phyloP scores from a whole-genome alignment of 2,888 invertebrate genomes.

The Heteropelma amictum region DNA sequence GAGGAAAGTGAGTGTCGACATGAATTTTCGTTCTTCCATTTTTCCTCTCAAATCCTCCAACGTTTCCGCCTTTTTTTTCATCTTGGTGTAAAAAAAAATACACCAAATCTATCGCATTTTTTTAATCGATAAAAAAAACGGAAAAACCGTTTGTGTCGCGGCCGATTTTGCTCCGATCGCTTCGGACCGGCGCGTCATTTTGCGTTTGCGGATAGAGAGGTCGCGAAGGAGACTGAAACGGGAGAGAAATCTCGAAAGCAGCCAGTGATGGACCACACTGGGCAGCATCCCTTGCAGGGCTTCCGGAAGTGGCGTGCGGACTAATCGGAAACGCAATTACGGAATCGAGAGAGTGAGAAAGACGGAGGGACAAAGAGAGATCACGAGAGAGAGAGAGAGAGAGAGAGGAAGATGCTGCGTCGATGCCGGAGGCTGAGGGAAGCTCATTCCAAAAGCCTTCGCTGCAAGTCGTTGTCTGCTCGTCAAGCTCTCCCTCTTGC shows the following conservation, averaged over 20 bases:
- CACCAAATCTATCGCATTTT: neutral
- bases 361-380: neutral
- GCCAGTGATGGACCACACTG: too few relatives aligned
- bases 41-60: neutral
- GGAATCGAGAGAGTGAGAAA: slow-evolving; percentile 14
- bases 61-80: slow-evolving; percentile 17
- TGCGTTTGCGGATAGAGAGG: neutral
- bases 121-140: too few relatives aligned
- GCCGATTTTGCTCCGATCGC: slow-evolving; percentile 1
- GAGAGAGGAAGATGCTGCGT: neutral
- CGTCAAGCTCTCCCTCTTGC: neutral
- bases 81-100: neutral
- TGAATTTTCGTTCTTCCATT: neutral
- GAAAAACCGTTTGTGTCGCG: too few relatives aligned
- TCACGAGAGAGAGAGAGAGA: neutral
- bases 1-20: slow-evolving; percentile 87
- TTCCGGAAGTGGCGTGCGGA: slow-evolving; percentile 48
- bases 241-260: neutral
- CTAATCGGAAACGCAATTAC: slow-evolving; percentile 56
- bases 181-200: slow-evolving; percentile 1
- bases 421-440: slow-evolving; percentile 34
- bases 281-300: slow-evolving; percentile 14
- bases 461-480: slow-evolving; percentile 32
- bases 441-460: slow-evolving; percentile 25
- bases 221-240: neutral